Evolutionary conservation across 2,797 vertebrate genomes (phyloP), one percentile per base, ranked within the genome.

Genomic region (Trichosurus vulpecula): DNA sequence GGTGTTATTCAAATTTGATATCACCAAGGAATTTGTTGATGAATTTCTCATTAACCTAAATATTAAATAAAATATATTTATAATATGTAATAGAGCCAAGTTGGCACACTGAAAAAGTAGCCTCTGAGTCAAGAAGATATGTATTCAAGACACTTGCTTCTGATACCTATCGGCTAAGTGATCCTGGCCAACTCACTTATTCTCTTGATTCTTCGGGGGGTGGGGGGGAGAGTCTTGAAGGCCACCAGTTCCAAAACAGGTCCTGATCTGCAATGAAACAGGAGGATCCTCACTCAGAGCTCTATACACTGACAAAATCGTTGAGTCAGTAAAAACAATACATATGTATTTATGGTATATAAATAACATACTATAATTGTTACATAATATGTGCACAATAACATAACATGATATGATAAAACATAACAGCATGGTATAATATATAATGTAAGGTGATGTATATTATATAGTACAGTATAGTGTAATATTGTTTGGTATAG

Each of bases 1-100:
- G 91, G 54, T 51, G 22, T 51, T 94, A 94, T 61, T 96, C 87
- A 96, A 92, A 92, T 93, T 52, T 95, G 89, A 96, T 47, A 94
- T 13, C 54, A 57, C 61, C 93, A n/a, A 94, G 47, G 94, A 93
- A 93, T 95, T 19, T 95, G 66, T 90, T 81, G 31, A 51, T 93
- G 92, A 92, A 27, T 52, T 61, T 58, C 29, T 95, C 41, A 29
- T 92, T 92, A 91, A 91, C 89, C 74, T 96, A 87, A 81, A 58
- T 61, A 19, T 41, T 52, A 90, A 66, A 93, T 55, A 92, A 81
- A 61, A 91, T 52, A 30, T 54, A 9, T 89, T 19, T 51, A 12
- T 41, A 52, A 51, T 52, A 16, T 52, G 10, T 47, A 81, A 41
- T 74, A 47, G n/a, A 81, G 22, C 74, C 74, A 47, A 25, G 74